Base-by-base conservation (phyloP, 2,797 vertebrate species). In the Cuculus canorus region DNA sequence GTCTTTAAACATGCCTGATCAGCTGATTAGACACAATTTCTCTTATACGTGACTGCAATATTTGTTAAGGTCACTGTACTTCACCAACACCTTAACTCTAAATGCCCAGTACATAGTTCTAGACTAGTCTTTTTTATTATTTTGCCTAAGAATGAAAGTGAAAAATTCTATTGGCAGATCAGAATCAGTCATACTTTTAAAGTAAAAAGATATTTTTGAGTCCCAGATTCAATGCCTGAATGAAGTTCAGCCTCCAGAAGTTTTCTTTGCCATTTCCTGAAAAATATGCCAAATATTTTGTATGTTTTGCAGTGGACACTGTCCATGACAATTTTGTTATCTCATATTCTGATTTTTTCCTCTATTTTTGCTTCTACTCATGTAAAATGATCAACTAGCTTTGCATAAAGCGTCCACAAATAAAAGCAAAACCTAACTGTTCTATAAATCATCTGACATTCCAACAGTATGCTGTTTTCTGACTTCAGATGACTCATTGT, bases 401-500 rank as follows among this genome's bases (percentile, higher is more conserved):
- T 90, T 87, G 45, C 53, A 87, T 82, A 93, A 60, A 19, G 9
- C 59, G 35, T 41, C 56, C 71, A 94, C 90, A 95, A 93, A 96
- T 80, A 92, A 93, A 95, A 92, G 53, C 28, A 86, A 94, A 90
- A 92, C 2, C 71, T 87, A 78, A 93, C 43, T 10, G 15, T 87
- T 94, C 83, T 77, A 60, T 59, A 95, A 88, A 94, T 93, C 86
- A 96, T 94, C 94, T 95, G 88, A 94, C 81, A 60, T 86, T 82
- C 75, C 76, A 86, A 53, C 66, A 86, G 48, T 35, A 16, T 85
- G 75, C 83, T 94, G 86, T 85, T 95, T 90, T 88, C 68, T 88
- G 64, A 65, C 53, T 96, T 94, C 3, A 7, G 75, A 88, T 96
- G 96, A 96, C 88, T 97, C 93, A 96, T 54, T 92, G 93, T 96